Base-by-base conservation (phyloP, 1,140 invertebrate genomes). In the Maconellicoccus hirsutus region DNA sequence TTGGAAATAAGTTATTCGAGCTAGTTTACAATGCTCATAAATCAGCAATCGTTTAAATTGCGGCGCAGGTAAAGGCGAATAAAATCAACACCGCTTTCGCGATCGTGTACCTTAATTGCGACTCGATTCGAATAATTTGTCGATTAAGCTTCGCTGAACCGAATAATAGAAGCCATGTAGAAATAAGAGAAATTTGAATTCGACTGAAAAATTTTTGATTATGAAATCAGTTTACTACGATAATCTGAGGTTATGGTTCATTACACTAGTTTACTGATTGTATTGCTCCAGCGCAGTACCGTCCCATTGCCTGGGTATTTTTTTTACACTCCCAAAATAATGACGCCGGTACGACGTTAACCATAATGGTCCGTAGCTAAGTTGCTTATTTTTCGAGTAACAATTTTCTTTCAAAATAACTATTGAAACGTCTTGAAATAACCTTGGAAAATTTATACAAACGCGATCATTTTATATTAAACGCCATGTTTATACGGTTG, bases 111-210 rank as follows among this genome's bases (percentile, higher is more conserved):
- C 42, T 52, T 16, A 52, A 52, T 52, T 52, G 42, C 42, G 42
- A 19, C 42, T 52, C 12, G 42, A 52, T 52, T 52, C n/a, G 16
- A 52, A 52, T 52, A 52, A 52, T 52, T 52, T 16, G 42, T 19
- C 42, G n/a, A 52, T 52, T 52, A 52, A 52, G 42, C 42, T 52
- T 16, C 42, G 42, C 16, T 52, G 42, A 52, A 52, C 42, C 42
- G 42, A 16, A 52, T 52, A 52, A 52, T 52, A 52, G 42, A 16
- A 52, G 42, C 42, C 42, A 52, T 52, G 42, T 52, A 52, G 42
- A 52, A 52, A 52, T 52, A 52, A 52, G 42, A 52, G 42, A 52
- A 52, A 52, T 52, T 52, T 52, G 42, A 52, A 52, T 52, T 16
- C 42, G 42, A 52, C 6, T 52, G 42, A 52, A 52, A 52, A 52